phyloP scores from a whole-genome alignment of 2,888 invertebrate species.

The Drosophila limbata region DNA sequence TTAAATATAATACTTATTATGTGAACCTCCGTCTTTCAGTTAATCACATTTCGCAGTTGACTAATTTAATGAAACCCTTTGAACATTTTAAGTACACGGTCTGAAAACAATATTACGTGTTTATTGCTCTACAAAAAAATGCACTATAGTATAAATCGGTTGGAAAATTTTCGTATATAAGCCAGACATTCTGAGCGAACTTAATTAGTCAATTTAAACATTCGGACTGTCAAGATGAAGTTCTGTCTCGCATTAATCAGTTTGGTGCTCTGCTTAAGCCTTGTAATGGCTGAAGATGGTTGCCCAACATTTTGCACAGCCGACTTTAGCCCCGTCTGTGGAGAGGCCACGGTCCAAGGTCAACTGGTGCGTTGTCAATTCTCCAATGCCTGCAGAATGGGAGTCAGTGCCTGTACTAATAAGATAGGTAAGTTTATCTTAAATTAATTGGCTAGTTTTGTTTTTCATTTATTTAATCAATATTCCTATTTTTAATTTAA shows the following conservation, averaged over 20 bases:
- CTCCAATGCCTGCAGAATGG: conserved; percentile 29
- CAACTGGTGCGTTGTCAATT: conserved; percentile 18
- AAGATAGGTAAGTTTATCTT: conserved; percentile 14
- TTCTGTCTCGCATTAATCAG: conserved; percentile 25
- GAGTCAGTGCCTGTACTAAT: neutral
- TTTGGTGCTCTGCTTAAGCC: conserved; percentile 30
- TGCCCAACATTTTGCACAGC: conserved; percentile 30
- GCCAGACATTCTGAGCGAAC: neutral
- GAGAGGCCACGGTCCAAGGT: conserved; percentile 19
- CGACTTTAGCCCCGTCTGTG: conserved; percentile 27
- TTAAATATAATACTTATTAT: too few relatives aligned
- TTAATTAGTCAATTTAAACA: neutral
- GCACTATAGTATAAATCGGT: too few relatives aligned
- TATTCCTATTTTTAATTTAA: neutral
- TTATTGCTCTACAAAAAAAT: too few relatives aligned
- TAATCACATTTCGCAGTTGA: too few relatives aligned
- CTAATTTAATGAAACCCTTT: too few relatives aligned
- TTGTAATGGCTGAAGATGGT: neutral
- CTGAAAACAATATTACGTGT: neutral
- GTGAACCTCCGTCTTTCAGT: too few relatives aligned
- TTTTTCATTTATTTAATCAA: neutral
- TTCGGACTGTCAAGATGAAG: conserved; percentile 17
- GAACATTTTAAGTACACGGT: too few relatives aligned
- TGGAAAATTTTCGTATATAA: conserved; percentile 30
- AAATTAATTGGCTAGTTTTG: too few relatives aligned